A percentile compares a stretch with the other conserved stretches of the same genome.
Evolutionary conservation across 2,888 invertebrate species (phyloP).

Genomic region (Agonopterix alstromeriana): DNA sequence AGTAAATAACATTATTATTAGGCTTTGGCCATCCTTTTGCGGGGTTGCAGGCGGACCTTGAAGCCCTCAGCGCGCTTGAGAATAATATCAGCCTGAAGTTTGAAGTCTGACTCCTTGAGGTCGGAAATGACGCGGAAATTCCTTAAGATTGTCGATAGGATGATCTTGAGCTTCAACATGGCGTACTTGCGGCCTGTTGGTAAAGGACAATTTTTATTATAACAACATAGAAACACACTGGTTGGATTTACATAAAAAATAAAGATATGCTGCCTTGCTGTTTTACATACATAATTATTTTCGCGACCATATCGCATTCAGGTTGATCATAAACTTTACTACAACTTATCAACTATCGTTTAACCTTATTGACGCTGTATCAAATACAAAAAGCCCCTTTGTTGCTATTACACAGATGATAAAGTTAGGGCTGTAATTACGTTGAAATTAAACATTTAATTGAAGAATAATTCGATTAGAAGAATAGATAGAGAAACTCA

Average conservation of each 20-base stretch:
- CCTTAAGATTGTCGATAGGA: constrained; percentile 84
- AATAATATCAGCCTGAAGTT: constrained; percentile 86
- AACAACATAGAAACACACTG: constrained; percentile 11
- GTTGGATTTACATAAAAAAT: not conserved
- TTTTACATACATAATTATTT: not conserved
- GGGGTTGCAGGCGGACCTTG: constrained; percentile 82
- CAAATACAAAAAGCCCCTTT: not conserved
- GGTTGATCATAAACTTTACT: too few relatives aligned
- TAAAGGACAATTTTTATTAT: too few relatives aligned
- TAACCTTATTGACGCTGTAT: too few relatives aligned
- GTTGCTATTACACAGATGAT: not conserved
- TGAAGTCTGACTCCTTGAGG: constrained; percentile 81
- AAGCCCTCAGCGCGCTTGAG: constrained; percentile 87
- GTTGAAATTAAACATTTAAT: not conserved
- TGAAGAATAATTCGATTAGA: too few relatives aligned
- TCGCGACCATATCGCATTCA: too few relatives aligned
- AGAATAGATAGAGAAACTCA: too few relatives aligned
- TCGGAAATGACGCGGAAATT: constrained; percentile 84
- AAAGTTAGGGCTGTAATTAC: not conserved
- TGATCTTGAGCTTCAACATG: constrained; percentile 86
- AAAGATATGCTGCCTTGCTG: not conserved
- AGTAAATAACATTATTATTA: constrained; percentile 19
- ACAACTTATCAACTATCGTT: too few relatives aligned
- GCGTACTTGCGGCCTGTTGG: constrained; percentile 85
- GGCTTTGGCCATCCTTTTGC: constrained; percentile 68